Evolutionary conservation across 2,113 vertebrate genomes (phyloP), one percentile per base, ranked within the genome.

Genomic region (Sula dactylatra): DNA sequence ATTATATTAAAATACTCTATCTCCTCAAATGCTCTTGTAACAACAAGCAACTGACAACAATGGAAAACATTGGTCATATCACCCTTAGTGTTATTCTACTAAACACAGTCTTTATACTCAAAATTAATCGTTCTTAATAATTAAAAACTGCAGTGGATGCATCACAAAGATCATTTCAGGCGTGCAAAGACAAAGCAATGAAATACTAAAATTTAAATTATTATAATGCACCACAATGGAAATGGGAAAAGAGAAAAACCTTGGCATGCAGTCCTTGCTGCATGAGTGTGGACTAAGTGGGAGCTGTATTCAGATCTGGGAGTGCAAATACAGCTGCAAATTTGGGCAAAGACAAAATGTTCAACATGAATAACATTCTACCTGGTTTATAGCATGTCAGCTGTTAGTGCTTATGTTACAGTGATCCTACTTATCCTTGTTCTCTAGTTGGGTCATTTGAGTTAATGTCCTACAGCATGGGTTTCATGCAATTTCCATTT

Each of bases 281-380:
- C 55, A 20, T 12, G 34, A 58, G 15, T 20, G 59, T 7, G 5
- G 50, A 27, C 14, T 22, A 31, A 44, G n/a, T 16, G 11, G 59
- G 19, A 45, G 42, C 34, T 90, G 52, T 5, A 4, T 44, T 47
- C 73, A 80, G 62, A 58, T 52, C 9, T 50, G 56, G 71, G 50
- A 55, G 40, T 14, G 45, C 64, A 89, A 67, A 79, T 32, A 19
- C 22, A 87, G 69, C 65, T 86, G 44, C 36, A 70, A n/a, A 62
- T 73, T 47, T 49, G 50, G 47, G n/a, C 27, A 31, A 34, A 19
- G 22, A 32, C 16, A 17, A 61, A 70, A 32, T 2, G 17, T 58
- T 40, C 55, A 42, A 10, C 0, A 5, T 22, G 26, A 59, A 11
- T 15, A 19, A 49, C 2, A 0, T 18, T 4, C 5, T 27, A 8